A percentile compares a stretch with the other conserved stretches of the same genome.
Evolutionary conservation across 2,113 vertebrate genomes (phyloP).

Genomic region (Echinops telfairi): DNA sequence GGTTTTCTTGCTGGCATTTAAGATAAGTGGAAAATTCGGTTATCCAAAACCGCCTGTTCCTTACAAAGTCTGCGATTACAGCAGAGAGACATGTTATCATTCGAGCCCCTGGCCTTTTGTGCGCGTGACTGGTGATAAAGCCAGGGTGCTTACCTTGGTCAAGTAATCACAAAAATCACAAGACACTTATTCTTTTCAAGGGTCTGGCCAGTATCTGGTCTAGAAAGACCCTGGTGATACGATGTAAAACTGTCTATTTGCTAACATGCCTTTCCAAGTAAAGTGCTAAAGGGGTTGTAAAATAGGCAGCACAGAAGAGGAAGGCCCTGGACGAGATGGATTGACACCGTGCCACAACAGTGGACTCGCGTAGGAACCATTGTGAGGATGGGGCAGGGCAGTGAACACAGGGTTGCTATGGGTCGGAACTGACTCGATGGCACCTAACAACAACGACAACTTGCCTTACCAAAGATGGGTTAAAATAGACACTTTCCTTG

Average conservation of each 20-base stretch:
- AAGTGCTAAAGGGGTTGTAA: too few relatives aligned
- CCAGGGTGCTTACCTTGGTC: background rate
- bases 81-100: background rate
- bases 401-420: too few relatives aligned
- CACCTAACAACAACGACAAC: too few relatives aligned
- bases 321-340: too few relatives aligned
- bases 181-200: background rate
- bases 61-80: background rate
- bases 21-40: slow-evolving; percentile 48
- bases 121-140: background rate
- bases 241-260: background rate
- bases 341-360: too few relatives aligned
- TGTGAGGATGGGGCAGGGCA: too few relatives aligned
- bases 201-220: background rate
- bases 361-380: too few relatives aligned
- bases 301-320: too few relatives aligned
- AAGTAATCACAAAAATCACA: background rate
- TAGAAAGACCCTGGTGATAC: background rate
- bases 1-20: background rate
- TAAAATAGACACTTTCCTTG: background rate
- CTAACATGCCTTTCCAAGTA: background rate
- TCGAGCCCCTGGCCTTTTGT: background rate
- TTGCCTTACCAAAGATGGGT: slow-evolving; percentile 11
- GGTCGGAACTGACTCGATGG: too few relatives aligned
- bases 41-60: slow-evolving; percentile 6